Base-by-base conservation (phyloP, 2,888 invertebrate species). In the Helicoverpa assulta region DNA sequence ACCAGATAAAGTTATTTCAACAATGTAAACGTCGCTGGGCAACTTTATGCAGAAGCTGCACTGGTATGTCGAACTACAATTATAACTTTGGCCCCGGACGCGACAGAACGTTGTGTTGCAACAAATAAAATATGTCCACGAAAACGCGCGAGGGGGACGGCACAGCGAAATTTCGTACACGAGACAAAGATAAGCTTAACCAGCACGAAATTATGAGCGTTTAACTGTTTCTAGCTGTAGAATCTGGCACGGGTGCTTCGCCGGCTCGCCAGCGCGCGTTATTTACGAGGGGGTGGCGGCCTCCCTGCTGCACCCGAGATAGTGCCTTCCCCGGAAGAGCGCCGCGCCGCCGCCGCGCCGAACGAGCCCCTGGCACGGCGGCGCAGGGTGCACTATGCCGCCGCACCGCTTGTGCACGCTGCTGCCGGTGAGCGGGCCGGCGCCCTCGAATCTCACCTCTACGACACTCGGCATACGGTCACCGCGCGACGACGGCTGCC, bases 191-290 rank as follows among this genome's bases (percentile, higher is more conserved):
- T 95, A 95, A 95, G 95, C 95, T 95, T 95, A 95, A 95, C 95
- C 95, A 95, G 95, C 93, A 92, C 94, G 93, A 94, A 95, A 95
- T 95, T 95, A 95, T 95, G 95, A 95, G 95, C 95, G 94, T 95
- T 95, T 95, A 95, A 95, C 95, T 95, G 95, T 95, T 95, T 95
- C 95, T 95, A 95, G 95, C 94, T 93, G 94, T 94, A 95, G 95
- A 95, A 94, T 95, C 95, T 95, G 95, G 95, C 95, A 95, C 95
- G 94, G 94, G 93, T 91, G 95, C 95, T 94, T 95, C 94, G 95
- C 94, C 94, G 94, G 93, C 95, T 95, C 95, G 95, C 95, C 95
- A 94, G 95, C 93, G 93, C 93, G 93, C 93, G 94, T 94, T 95
- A 95, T 95, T 95, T 95, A 95, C 94, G 95, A 94, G 92, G 94